These are phyloP conservation scores for Mandrillus leucophaeus DNA, from an alignment of 2,113 vertebrate species.

Conservation along the genomic window DNA sequence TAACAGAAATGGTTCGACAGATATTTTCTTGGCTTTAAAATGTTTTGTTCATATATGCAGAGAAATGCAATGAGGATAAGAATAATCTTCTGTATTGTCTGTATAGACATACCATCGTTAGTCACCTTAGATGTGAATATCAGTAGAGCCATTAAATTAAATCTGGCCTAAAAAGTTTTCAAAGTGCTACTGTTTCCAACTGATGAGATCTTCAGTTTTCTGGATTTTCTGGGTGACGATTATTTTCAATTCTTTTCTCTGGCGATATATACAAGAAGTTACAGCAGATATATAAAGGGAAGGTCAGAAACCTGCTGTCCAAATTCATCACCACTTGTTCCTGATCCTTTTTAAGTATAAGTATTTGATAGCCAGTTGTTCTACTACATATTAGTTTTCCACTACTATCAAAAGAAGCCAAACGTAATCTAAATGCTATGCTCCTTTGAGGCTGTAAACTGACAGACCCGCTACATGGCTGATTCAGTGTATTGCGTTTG, in stretches of 20 bases:
- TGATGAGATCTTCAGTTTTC: constrained; percentile 71
- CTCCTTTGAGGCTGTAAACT: constrained; percentile 93
- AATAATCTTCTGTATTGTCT: constrained; percentile 47
- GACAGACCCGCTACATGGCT: constrained; percentile 94
- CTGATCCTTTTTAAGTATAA: constrained; percentile 98
- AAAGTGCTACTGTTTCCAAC: constrained; percentile 60
- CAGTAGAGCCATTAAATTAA: constrained; percentile 41
- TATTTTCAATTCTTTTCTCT: constrained; percentile 84
- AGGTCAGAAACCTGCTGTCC: constrained; percentile 94
- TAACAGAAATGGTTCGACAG: constrained; percentile 59
- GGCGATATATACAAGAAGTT: constrained; percentile 96
- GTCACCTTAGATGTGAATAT: constrained; percentile 59
- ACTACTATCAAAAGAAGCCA: constrained; percentile 94
- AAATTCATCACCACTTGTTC: constrained; percentile 98
- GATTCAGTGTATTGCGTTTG: constrained; percentile 96
- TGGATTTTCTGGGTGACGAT: constrained; percentile 57
- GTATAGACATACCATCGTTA: constrained; percentile 58
- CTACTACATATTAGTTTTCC: constrained; percentile 94
- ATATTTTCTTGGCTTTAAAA: constrained; percentile 57
- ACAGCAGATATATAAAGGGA: constrained; percentile 97
- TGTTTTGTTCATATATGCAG: constrained; percentile 75
- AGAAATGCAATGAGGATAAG: constrained; percentile 76
- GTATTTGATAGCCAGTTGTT: constrained; percentile 95
- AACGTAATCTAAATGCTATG: constrained; percentile 95
- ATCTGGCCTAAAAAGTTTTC: constrained; percentile 46